A percentile compares a stretch with the other conserved stretches of the same genome.
Evolutionary conservation across 2,797 vertebrate genomes (phyloP).

Genomic region (Chelon labrosus): DNA sequence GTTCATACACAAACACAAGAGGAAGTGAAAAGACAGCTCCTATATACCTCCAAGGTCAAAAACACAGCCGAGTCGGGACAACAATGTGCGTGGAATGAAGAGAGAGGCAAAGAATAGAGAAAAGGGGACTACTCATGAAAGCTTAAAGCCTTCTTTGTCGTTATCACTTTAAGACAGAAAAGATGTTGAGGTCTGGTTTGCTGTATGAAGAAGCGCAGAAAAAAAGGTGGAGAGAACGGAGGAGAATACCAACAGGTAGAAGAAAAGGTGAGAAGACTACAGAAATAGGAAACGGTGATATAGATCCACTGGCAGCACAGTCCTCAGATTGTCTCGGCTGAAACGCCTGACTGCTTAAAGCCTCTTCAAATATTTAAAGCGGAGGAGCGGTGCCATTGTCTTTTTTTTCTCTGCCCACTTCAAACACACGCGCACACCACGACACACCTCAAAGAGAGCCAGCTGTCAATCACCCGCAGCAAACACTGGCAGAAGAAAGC

Average conservation of each 20-base stretch:
- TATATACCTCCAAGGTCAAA: slow-evolving; percentile 45
- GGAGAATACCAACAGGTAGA: slow-evolving; percentile 23
- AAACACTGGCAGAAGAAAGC: slow-evolving; percentile 26
- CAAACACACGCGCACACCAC: slow-evolving; percentile 42
- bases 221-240: slow-evolving; percentile 7
- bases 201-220: slow-evolving; percentile 1
- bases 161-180: slow-evolving; percentile 15
- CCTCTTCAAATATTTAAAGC: slow-evolving; percentile 72
- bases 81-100: slow-evolving; percentile 25
- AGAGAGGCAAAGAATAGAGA: slow-evolving; percentile 14
- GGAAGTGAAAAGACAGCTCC: slow-evolving; percentile 8
- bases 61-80: slow-evolving; percentile 24
- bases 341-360: slow-evolving; percentile 61
- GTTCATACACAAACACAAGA: slow-evolving; percentile 2
- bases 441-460: slow-evolving; percentile 52
- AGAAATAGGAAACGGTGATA: slow-evolving; percentile 11
- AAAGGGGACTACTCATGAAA: not conserved
- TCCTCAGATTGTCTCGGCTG: slow-evolving; percentile 35
- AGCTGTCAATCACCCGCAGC: slow-evolving; percentile 63
- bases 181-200: not conserved
- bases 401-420: slow-evolving; percentile 61
- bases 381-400: slow-evolving; percentile 59
- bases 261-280: not conserved
- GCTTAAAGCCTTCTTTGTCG: slow-evolving; percentile 10
- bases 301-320: slow-evolving; percentile 20